phyloP scores from a whole-genome alignment of 2,888 invertebrate species.

The Cerastoderma edule region DNA sequence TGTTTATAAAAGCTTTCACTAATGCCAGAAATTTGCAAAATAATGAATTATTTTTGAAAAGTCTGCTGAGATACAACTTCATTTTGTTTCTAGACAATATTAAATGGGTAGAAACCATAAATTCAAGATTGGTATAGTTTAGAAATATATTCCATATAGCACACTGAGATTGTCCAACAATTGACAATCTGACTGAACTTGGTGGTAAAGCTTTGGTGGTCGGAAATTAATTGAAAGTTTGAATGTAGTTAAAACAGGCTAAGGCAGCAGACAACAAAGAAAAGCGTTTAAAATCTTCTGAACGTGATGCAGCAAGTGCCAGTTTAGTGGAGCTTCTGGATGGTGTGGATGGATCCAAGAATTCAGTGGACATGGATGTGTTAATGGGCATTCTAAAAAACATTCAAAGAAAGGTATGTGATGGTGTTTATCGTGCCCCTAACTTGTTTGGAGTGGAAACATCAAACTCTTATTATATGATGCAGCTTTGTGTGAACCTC shows the following conservation, averaged over 20 bases:
- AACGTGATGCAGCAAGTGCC: not conserved
- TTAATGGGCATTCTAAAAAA: not conserved
- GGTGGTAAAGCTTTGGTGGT: not conserved
- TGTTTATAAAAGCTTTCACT: not conserved
- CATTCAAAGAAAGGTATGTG: not conserved
- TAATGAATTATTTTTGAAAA: not conserved
- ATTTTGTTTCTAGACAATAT: too few species aligned
- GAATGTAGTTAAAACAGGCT: not conserved
- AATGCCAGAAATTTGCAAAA: not conserved
- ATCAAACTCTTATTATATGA: too few species aligned
- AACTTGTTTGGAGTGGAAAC: not conserved
- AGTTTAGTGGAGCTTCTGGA: not conserved
- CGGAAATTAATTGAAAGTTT: not conserved
- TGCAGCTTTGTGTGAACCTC: slow-evolving; percentile 6
- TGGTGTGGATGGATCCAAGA: not conserved
- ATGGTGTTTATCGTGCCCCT: not conserved
- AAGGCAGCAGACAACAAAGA: not conserved
- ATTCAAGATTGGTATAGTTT: not conserved
- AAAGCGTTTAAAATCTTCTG: not conserved
- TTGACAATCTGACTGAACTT: too few species aligned
- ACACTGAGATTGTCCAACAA: too few species aligned
- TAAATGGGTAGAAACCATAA: not conserved
- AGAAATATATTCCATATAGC: not conserved
- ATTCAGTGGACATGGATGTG: not conserved
- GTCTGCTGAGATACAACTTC: not conserved